phyloP scores from a whole-genome alignment of 2,113 vertebrate species.

The Microtus montanus region DNA sequence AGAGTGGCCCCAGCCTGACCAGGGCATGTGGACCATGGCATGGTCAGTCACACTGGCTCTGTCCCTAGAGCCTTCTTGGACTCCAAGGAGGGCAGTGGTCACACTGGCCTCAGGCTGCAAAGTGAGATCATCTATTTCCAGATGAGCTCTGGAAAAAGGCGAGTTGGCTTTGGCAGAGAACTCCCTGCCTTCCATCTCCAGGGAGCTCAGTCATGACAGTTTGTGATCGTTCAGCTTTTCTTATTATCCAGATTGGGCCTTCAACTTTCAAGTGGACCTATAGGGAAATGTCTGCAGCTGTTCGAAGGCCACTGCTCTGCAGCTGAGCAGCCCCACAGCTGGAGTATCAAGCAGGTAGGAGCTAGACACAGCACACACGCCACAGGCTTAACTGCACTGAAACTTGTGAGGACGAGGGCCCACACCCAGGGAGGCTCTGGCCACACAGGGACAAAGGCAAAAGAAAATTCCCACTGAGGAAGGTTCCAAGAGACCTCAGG shows the following conservation, averaged over 20 bases:
- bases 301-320: background rate
- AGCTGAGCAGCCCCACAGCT: background rate
- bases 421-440: background rate
- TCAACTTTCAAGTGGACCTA: background rate
- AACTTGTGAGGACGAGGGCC: background rate
- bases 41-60: background rate
- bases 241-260: background rate
- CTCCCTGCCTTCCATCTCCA: slow-evolving; percentile 15
- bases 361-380: background rate
- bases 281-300: background rate
- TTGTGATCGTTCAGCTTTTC: background rate
- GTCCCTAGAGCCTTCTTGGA: background rate
- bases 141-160: slow-evolving; percentile 23
- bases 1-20: too few relatives aligned
- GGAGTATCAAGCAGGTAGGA: background rate
- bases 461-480: background rate
- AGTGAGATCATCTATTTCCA: slow-evolving; percentile 39
- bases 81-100: background rate
- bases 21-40: background rate
- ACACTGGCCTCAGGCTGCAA: background rate
- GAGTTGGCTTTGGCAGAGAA: slow-evolving; percentile 16
- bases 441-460: background rate
- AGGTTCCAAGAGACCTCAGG: background rate
- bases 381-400: background rate
- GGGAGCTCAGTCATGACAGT: background rate